A percentile compares a stretch with the other conserved stretches of the same genome.
These are phyloP conservation scores for Channa maculata DNA, from an alignment of 2,113 vertebrate species.

Conservation along the genomic window DNA sequence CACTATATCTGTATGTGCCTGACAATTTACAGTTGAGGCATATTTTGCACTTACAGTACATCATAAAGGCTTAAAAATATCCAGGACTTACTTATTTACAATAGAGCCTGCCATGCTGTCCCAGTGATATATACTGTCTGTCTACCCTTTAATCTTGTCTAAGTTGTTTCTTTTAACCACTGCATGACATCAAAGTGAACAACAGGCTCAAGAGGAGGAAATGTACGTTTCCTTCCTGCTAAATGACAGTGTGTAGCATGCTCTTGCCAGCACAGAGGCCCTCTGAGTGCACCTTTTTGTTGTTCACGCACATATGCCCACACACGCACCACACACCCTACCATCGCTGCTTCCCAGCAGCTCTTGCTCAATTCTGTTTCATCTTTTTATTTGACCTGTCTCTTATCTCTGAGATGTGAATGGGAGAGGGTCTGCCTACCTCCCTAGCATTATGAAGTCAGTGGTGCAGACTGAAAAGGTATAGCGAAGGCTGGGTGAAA, in stretches of 20 bases:
- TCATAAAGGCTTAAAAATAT: neutral
- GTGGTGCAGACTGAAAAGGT: constrained; percentile 19
- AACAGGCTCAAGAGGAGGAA: constrained; percentile 32
- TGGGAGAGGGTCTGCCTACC: constrained; percentile 42
- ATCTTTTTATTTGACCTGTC: constrained; percentile 56
- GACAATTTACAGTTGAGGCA: neutral
- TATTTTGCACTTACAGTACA: constrained; percentile 3
- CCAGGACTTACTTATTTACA: constrained; percentile 4
- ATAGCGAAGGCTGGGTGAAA: constrained; percentile 4
- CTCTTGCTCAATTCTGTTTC: constrained; percentile 53
- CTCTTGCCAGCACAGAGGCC: constrained; percentile 5
- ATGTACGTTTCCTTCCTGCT: constrained; percentile 39
- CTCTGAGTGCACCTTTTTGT: constrained; percentile 32
- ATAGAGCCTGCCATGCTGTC: constrained; percentile 13
- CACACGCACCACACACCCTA: constrained; percentile 1
- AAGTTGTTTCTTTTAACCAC: constrained; percentile 43
- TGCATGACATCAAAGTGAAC: constrained; percentile 43
- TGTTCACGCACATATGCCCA: neutral
- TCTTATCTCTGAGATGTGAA: constrained; percentile 49
- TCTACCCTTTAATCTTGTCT: constrained; percentile 36
- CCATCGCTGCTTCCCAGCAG: constrained; percentile 24
- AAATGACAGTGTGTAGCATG: constrained; percentile 31
- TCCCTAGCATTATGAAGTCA: constrained; percentile 35
- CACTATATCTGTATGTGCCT: too few relatives aligned
- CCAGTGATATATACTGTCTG: neutral